A percentile compares a stretch with the other conserved stretches of the same genome.
Conservation (phyloP, 2,797 vertebrate species). For the Poeciliopsis infans region DNA sequence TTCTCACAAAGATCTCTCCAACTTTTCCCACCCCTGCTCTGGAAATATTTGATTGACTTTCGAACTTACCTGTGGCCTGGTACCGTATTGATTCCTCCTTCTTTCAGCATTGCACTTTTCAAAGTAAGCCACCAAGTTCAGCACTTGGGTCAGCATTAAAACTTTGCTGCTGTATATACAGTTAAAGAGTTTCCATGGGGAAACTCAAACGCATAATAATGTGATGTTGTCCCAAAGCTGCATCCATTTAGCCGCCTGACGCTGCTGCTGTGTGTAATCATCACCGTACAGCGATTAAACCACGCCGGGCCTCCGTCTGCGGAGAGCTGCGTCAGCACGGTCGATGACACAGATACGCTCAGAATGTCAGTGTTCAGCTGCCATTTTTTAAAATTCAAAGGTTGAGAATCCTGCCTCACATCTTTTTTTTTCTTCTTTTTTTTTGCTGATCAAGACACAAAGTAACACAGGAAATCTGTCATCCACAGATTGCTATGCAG, state of each 20-base stretch:
- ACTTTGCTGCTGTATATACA: constrained; percentile 14
- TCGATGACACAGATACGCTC: constrained; percentile 62
- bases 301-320: constrained; percentile 51
- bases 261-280: constrained; percentile 38
- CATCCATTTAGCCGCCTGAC: constrained; percentile 43
- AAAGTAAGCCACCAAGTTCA: not conserved
- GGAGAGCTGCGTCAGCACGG: constrained; percentile 74
- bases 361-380: constrained; percentile 59
- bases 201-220: constrained; percentile 11
- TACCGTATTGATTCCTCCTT: constrained; percentile 10
- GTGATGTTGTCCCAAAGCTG: constrained; percentile 28
- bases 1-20: not conserved
- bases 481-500: constrained; percentile 43
- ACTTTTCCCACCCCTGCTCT: not conserved
- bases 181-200: not conserved
- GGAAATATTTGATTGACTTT: constrained; percentile 13
- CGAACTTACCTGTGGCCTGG: constrained; percentile 4
- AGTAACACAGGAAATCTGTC: constrained; percentile 45
- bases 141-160: not conserved
- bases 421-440: constrained; percentile 4
- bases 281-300: constrained; percentile 63
- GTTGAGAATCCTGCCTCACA: constrained; percentile 48
- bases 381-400: constrained; percentile 63
- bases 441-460: constrained; percentile 63
- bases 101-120: constrained; percentile 11